These are phyloP conservation scores for Lepeophtheirus salmonis DNA, from an alignment of 1,140 invertebrate genomes.

Conservation along the genomic window DNA sequence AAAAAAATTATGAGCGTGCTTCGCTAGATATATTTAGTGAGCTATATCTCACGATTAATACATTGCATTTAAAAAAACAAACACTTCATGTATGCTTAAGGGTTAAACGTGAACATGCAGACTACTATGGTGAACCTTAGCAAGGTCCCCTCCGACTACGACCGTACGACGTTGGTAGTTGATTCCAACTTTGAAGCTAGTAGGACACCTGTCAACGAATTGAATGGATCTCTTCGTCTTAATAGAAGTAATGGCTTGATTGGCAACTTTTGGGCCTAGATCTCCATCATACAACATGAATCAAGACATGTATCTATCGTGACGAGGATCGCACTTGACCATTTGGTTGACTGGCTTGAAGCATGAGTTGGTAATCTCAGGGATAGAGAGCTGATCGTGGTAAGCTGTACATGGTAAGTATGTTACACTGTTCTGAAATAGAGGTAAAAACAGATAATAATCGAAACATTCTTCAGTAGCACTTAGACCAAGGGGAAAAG, in stretches of 20 bases:
- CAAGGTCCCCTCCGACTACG: conserved; percentile 44
- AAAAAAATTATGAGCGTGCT: too few species aligned
- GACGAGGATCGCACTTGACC: conserved; percentile 37
- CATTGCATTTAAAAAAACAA: too few species aligned
- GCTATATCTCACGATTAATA: too few species aligned
- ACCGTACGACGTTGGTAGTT: conserved; percentile 34
- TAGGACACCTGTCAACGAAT: conserved; percentile 45
- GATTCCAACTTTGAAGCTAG: conserved; percentile 23
- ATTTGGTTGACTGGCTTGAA: conserved; percentile 45
- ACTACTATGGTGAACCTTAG: conserved; percentile 63
- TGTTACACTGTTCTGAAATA: too few species aligned
- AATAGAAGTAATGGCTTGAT: conserved; percentile 60
- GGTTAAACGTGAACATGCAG: conserved; percentile 57
- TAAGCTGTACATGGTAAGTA: too few species aligned
- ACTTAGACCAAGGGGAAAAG: too few species aligned
- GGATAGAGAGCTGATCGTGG: conserved; percentile 36
- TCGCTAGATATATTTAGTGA: too few species aligned
- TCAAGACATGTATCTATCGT: conserved; percentile 46
- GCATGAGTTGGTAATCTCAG: conserved; percentile 35
- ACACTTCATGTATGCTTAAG: too few species aligned
- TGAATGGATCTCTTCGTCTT: conserved; percentile 54
- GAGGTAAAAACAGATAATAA: too few species aligned
- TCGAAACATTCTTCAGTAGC: too few species aligned
- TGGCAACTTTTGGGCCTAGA: conserved; percentile 64
- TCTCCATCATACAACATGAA: conserved; percentile 61